phyloP scores from a whole-genome alignment of 2,113 vertebrate genomes.

The Corythaixoides concolor region DNA sequence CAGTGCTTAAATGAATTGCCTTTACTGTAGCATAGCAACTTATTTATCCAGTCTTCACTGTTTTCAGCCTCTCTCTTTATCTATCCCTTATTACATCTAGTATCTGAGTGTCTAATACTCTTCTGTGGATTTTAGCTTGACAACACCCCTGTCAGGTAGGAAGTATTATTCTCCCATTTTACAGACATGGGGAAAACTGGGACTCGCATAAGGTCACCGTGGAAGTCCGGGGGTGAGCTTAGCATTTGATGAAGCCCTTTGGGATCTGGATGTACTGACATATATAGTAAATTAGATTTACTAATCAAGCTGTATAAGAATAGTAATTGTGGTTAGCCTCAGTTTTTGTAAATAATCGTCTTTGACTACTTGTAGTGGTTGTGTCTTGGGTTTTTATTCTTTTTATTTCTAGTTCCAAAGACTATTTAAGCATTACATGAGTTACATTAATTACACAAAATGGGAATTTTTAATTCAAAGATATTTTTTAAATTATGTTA shows the following conservation, averaged over 20 bases:
- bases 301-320: not conserved
- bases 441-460: not conserved
- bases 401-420: not conserved
- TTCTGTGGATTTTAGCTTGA: conserved; percentile 54
- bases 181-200: not conserved
- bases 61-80: conserved; percentile 34
- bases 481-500: not conserved
- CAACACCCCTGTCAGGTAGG: conserved; percentile 45
- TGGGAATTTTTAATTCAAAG: not conserved
- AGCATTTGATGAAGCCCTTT: not conserved
- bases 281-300: not conserved
- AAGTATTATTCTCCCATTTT: conserved; percentile 44
- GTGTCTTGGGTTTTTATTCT: not conserved
- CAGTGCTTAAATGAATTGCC: conserved; percentile 1
- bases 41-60: conserved; percentile 34
- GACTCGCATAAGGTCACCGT: not conserved
- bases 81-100: not conserved
- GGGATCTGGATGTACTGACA: not conserved
- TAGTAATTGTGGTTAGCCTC: not conserved
- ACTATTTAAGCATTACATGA: not conserved
- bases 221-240: not conserved
- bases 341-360: not conserved
- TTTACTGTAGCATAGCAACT: conserved; percentile 63
- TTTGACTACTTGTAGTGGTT: not conserved
- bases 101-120: conserved; percentile 27